These are phyloP conservation scores for Ceyx margarethae DNA, from an alignment of 2,113 vertebrate genomes.

Conservation along the genomic window DNA sequence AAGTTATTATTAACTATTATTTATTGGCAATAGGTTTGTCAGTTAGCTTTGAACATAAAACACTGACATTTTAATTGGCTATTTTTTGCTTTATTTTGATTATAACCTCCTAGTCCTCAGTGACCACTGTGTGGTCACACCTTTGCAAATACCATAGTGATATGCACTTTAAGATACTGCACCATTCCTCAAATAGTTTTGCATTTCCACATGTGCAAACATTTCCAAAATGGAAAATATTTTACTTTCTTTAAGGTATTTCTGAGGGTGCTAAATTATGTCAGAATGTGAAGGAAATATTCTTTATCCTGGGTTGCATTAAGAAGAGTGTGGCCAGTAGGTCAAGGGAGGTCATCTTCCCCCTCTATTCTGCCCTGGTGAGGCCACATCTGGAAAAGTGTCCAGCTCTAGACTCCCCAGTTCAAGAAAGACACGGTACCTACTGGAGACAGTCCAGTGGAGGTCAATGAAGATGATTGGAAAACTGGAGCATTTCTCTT, in stretches of 20 bases:
- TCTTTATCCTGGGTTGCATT: neutral
- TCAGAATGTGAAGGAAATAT: neutral
- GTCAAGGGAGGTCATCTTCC: no score
- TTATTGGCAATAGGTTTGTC: neutral
- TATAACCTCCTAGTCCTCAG: neutral
- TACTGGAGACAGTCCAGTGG: no score
- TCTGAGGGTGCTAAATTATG: neutral
- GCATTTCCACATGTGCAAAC: neutral
- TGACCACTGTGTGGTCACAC: no score
- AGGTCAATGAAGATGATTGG: no score
- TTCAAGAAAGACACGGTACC: no score
- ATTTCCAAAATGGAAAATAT: neutral
- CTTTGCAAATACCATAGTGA: no score
- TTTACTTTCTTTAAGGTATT: neutral
- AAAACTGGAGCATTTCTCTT: no score
- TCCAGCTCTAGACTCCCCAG: no score
- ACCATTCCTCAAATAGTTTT: neutral
- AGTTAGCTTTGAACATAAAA: rapidly evolving
- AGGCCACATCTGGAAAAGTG: no score
- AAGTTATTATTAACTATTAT: neutral
- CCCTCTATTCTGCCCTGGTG: no score
- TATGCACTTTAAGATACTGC: neutral
- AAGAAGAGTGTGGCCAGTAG: no score
- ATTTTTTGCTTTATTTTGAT: neutral
- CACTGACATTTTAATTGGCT: neutral